These are phyloP conservation scores for Tachysurus vachellii DNA, from an alignment of 2,113 vertebrate species.

Conservation along the genomic window DNA sequence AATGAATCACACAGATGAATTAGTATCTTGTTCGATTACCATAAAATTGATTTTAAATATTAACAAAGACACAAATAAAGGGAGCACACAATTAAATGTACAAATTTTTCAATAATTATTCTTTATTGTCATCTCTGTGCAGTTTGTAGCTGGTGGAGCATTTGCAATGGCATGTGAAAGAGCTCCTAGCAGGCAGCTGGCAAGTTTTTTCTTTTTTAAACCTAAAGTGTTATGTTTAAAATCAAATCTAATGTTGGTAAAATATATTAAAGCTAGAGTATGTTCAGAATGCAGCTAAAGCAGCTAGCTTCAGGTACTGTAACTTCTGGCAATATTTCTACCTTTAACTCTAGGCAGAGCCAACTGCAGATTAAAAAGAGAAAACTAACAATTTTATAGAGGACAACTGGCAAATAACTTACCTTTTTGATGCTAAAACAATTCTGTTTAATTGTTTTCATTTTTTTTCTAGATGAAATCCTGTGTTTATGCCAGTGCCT, in stretches of 20 bases:
- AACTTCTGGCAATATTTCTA: not conserved
- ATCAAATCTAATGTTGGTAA: not conserved
- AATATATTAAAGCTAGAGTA: not conserved
- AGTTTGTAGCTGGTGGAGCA: constrained; percentile 69
- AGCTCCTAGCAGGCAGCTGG: constrained; percentile 62
- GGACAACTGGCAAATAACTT: not conserved
- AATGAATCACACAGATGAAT: not conserved
- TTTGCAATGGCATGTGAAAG: constrained; percentile 65
- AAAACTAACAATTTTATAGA: not conserved
- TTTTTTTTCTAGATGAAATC: constrained; percentile 59
- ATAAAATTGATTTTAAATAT: not conserved
- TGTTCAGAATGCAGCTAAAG: not conserved
- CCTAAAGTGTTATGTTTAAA: not conserved
- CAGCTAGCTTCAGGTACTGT: not conserved
- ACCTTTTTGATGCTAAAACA: not conserved
- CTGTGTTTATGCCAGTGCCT: constrained; percentile 61
- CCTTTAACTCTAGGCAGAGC: not conserved
- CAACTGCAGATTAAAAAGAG: not conserved
- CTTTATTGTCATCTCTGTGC: constrained; percentile 31
- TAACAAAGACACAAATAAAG: not conserved
- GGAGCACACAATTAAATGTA: not conserved
- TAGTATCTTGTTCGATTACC: not conserved
- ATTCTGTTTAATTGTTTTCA: not conserved
- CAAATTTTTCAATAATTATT: not conserved
- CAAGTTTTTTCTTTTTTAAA: constrained; percentile 41